Base-by-base conservation (phyloP, 2,113 vertebrate species). In the Cyanoliseus patagonus region DNA sequence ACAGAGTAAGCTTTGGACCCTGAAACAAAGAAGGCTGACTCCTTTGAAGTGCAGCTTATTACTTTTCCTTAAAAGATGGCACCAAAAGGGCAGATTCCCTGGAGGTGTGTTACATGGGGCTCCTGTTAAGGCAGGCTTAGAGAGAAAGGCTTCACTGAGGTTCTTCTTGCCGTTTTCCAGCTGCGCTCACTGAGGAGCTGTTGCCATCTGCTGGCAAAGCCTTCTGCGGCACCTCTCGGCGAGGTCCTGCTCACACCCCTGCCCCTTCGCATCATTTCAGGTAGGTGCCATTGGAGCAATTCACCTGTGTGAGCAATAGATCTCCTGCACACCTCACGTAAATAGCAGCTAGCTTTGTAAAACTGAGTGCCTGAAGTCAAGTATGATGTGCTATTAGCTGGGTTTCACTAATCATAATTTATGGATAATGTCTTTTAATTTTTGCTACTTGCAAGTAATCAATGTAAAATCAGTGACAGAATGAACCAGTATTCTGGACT, bases 141-240 rank as follows among this genome's bases (percentile, higher is more conserved):
- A 3, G 61, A 5, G 22, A 5, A 35, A 22, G 78, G 44, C 84
- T 90, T 49, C 79, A 13, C 63, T 25, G 78, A 91, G 90, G 82
- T 84, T 87, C 61, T 83, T 79, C 80, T 49, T 28, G 89, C 64
- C 33, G 67, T 15, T 17, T 63, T 8, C 76, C 94, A 94, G 78
- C 30, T 69, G 72, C 35, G 31, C 79, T 94, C 81, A 28, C 55
- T 35, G 95, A 92, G 93, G 93, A 96, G 93, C 97, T 92, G 95
- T 93, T 94, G 97, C 98, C 98, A 97, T 88, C 98, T 98, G 90
- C 96, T 97, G 98, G 97, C 69, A 62, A 51, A 70, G 28, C 49
- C 80, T 44, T 33, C 83, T 22, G 64, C 59, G 75, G 93, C 96
- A 81, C 49, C 59, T 88, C 70, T 0, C 61, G 15, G 33, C 52